Percentiles rank a stretch among this genome's conserved stretches.
Evolutionary conservation across 2,113 vertebrate species (phyloP).

Genomic region (Anoplopoma fimbria): DNA sequence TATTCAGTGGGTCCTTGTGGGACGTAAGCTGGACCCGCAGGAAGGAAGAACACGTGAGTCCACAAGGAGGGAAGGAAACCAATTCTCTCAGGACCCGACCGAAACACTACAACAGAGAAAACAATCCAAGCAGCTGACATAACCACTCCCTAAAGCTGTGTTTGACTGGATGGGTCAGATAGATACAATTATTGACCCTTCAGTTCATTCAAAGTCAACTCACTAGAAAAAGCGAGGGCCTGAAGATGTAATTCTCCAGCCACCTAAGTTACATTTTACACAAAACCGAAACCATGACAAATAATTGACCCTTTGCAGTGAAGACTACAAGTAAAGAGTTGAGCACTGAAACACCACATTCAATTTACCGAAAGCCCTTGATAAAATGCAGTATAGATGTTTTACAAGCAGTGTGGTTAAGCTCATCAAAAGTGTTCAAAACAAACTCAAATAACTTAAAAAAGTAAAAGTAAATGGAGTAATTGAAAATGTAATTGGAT

Average conservation of each 20-base stretch:
- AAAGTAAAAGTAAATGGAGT: not conserved
- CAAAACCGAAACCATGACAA: not conserved
- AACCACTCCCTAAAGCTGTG: conserved; percentile 53
- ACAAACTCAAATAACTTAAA: not conserved
- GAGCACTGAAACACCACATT: conserved; percentile 2
- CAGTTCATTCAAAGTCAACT: conserved; percentile 31
- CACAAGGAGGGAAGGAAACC: conserved; percentile 76
- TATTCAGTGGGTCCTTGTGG: conserved; percentile 53
- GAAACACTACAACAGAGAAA: conserved; percentile 70
- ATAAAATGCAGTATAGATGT: not conserved
- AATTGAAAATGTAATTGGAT: not conserved
- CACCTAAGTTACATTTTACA: not conserved
- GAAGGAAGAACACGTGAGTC: conserved; percentile 83
- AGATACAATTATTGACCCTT: conserved; percentile 30
- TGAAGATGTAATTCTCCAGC: not conserved
- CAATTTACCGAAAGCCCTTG: not conserved
- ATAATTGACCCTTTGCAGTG: not conserved
- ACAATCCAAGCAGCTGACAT: conserved; percentile 65
- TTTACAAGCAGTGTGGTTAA: not conserved
- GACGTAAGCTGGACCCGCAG: conserved; percentile 62
- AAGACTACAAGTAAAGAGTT: not conserved
- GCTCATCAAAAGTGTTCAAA: not conserved
- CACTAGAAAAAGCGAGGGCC: not conserved
- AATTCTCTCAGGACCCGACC: conserved; percentile 67
- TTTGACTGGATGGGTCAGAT: conserved; percentile 37